Evolutionary conservation across 2,797 vertebrate species (phyloP).

Genomic region (Pangasius mekongensis): DNA sequence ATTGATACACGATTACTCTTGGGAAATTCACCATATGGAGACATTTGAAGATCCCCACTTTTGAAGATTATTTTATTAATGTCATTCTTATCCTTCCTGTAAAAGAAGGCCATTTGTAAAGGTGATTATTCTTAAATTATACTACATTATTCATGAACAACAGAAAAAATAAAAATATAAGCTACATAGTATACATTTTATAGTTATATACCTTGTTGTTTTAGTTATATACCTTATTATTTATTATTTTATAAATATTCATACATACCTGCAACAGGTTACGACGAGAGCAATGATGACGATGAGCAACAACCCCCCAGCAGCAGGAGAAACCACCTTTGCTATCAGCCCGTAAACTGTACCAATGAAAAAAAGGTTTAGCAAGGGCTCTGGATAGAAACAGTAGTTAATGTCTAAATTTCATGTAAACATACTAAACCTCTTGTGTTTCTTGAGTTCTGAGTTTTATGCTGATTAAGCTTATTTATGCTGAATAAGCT

Average conservation of each 20-base stretch:
- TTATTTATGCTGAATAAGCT: neutral
- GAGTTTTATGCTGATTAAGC: neutral
- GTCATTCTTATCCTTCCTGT: slow-evolving; percentile 96
- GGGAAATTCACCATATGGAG: slow-evolving; percentile 91
- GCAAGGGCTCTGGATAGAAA: neutral
- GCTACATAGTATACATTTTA: neutral
- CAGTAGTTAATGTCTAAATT: neutral
- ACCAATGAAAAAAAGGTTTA: slow-evolving; percentile 29
- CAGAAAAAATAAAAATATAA: neutral
- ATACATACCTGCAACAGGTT: slow-evolving; percentile 88
- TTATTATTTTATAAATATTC: neutral
- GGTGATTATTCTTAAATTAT: neutral
- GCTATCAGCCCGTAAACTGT: slow-evolving; percentile 95
- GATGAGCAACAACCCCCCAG: slow-evolving; percentile 87
- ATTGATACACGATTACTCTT: slow-evolving; percentile 89
- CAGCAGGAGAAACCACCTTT: slow-evolving; percentile 90
- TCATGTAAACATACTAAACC: neutral
- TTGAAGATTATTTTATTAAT: slow-evolving; percentile 99
- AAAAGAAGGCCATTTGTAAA: slow-evolving; percentile 51
- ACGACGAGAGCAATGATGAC: slow-evolving; percentile 87
- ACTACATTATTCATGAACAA: neutral
- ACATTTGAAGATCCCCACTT: slow-evolving; percentile 96
- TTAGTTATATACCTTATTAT: neutral
- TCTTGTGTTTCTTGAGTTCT: neutral
- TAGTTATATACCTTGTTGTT: neutral